Percentiles rank a stretch among this genome's conserved stretches.
Conservation (phyloP, 2,888 invertebrate species). For the Tetragnatha montana region DNA sequence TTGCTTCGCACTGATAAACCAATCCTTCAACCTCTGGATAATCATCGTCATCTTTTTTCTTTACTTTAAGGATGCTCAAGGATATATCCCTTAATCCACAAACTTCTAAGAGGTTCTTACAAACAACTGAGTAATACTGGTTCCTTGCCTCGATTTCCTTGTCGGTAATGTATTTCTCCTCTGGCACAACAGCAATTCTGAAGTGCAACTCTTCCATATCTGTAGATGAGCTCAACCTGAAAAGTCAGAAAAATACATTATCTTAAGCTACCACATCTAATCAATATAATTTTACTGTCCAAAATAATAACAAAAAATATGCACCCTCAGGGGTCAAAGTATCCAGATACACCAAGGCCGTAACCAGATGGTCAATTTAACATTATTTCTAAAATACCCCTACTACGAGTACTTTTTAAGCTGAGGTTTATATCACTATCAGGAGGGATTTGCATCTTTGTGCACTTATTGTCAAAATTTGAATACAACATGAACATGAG, state of each 20-base stretch:
- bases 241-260: not conserved
- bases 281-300: too few species aligned
- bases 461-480: too few species aligned
- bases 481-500: too few species aligned
- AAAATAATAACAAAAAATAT: too few species aligned
- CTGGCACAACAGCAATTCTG: conserved; percentile 27
- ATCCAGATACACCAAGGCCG: too few species aligned
- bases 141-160: not conserved
- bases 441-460: too few species aligned
- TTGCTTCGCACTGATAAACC: conserved; percentile 23
- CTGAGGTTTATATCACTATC: too few species aligned
- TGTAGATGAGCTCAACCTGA: not conserved
- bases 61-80: conserved; percentile 28
- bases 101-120: not conserved
- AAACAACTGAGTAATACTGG: not conserved
- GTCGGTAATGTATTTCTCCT: not conserved
- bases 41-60: conserved; percentile 58
- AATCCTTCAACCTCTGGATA: conserved; percentile 61
- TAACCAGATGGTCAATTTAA: too few species aligned
- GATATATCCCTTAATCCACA: conserved; percentile 16
- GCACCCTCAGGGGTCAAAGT: too few species aligned
- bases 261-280: too few species aligned
- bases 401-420: too few species aligned
- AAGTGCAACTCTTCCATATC: conserved; percentile 40
- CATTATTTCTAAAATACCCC: too few species aligned